phyloP scores from a whole-genome alignment of 2,797 vertebrate genomes.

The Lacerta bilineata region DNA sequence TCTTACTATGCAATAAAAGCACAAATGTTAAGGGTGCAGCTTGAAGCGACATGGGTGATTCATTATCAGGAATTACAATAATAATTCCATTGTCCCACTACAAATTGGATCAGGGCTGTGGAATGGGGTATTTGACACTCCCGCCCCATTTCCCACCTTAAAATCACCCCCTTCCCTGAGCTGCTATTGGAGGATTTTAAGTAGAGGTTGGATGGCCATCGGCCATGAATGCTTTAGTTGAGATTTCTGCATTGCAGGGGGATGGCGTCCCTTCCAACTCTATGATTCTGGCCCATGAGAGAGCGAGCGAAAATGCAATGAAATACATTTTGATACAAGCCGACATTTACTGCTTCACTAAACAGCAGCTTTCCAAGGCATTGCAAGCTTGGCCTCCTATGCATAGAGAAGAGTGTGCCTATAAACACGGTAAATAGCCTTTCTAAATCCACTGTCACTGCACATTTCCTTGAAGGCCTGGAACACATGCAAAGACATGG shows the following conservation, averaged over 20 bases:
- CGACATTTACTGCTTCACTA: neutral
- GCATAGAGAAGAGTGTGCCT: neutral
- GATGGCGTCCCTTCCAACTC: no score
- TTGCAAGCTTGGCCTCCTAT: neutral
- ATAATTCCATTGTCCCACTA: neutral
- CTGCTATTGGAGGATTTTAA: neutral
- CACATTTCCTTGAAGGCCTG: neutral
- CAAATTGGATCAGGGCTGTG: neutral
- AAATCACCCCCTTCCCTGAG: neutral
- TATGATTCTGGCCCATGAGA: neutral
- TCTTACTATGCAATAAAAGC: neutral
- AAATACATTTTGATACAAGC: neutral
- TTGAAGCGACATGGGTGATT: neutral
- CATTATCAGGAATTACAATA: neutral
- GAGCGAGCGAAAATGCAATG: neutral
- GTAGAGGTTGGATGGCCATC: no score
- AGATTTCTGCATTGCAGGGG: no score
- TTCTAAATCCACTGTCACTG: neutral
- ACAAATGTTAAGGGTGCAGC: neutral
- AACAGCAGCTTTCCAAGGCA: neutral
- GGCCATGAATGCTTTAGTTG: no score
- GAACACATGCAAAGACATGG: no score
- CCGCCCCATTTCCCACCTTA: neutral
- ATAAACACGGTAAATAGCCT: neutral
- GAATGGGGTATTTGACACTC: neutral